Percentiles rank a stretch among this genome's conserved stretches.
Conservation (phyloP, 2,797 vertebrate species). For the Coregonus sp. region DNA sequence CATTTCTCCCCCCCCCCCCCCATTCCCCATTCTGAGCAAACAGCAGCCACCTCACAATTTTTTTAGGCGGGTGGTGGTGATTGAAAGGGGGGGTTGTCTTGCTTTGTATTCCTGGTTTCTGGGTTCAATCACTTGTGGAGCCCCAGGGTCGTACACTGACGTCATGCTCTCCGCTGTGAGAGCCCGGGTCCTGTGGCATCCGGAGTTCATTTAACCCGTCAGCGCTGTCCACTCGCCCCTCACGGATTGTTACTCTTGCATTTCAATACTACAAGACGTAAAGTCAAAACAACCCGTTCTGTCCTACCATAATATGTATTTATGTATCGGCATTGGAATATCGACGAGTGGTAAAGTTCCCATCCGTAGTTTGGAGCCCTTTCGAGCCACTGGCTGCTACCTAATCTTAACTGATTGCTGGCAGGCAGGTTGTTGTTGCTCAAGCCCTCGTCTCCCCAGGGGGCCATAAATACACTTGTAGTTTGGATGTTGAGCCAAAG, state of each 20-base stretch:
- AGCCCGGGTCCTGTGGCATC: slow-evolving; percentile 21
- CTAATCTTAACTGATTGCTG: slow-evolving; percentile 52
- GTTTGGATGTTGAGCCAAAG: slow-evolving; percentile 19
- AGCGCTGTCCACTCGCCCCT: slow-evolving; percentile 40
- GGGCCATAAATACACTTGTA: slow-evolving; percentile 49
- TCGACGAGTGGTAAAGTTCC: slow-evolving; percentile 32
- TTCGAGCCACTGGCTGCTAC: slow-evolving; percentile 16
- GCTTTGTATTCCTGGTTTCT: slow-evolving; percentile 53
- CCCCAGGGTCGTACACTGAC: slow-evolving; percentile 62
- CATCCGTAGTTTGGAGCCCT: slow-evolving; percentile 21
- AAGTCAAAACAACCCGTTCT: slow-evolving; percentile 43
- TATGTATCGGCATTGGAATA: slow-evolving; percentile 47
- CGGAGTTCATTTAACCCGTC: slow-evolving; percentile 54
- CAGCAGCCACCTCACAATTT: not conserved
- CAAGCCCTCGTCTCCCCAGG: slow-evolving; percentile 33
- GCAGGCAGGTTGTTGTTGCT: slow-evolving; percentile 38
- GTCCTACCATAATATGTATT: slow-evolving; percentile 36
- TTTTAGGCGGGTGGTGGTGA: not conserved
- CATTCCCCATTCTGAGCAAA: not conserved
- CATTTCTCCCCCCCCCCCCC: not conserved
- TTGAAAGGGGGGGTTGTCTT: not conserved
- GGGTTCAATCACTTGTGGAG: slow-evolving; percentile 59
- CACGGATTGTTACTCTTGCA: slow-evolving; percentile 39
- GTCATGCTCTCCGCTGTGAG: slow-evolving; percentile 60
- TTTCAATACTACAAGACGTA: slow-evolving; percentile 44